phyloP scores from a whole-genome alignment of 1,140 invertebrate species.

The Polypedilum vanderplanki region DNA sequence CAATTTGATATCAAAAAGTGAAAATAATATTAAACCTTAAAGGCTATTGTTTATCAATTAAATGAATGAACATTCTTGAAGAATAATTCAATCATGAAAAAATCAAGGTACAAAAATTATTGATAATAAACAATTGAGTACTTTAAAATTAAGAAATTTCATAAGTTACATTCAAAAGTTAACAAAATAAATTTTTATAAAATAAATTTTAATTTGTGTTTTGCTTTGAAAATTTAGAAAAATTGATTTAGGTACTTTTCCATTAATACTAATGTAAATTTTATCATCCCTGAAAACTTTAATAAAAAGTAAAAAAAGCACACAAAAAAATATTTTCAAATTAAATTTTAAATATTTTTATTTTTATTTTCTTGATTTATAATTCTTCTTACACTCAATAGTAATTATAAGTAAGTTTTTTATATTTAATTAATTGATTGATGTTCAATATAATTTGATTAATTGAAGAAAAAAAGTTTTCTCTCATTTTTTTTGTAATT shows the following conservation, averaged over 20 bases:
- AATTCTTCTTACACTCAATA: slow-evolving; percentile 27
- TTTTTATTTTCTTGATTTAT: slow-evolving; percentile 26
- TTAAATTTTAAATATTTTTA: slow-evolving; percentile 25
- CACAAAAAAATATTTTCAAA: slow-evolving; percentile 3
- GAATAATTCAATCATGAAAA: too few species aligned
- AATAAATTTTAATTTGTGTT: background rate
- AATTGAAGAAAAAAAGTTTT: slow-evolving; percentile 16
- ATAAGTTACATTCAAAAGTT: background rate
- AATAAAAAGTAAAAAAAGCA: background rate
- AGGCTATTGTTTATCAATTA: too few species aligned
- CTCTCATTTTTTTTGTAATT: slow-evolving; percentile 12
- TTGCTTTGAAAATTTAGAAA: too few species aligned
- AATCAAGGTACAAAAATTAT: too few species aligned
- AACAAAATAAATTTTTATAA: background rate
- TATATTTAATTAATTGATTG: slow-evolving; percentile 21
- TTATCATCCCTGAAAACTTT: too few species aligned
- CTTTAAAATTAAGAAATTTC: too few species aligned
- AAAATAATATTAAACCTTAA: too few species aligned
- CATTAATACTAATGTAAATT: too few species aligned
- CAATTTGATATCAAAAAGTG: too few species aligned
- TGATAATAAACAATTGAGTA: too few species aligned
- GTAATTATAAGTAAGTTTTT: slow-evolving; percentile 26
- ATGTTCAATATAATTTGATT: slow-evolving; percentile 25
- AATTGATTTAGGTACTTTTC: too few species aligned
- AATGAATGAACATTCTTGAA: too few species aligned